A percentile compares a stretch with the other conserved stretches of the same genome.
Evolutionary conservation across 37 sponge, comb jelly and placozoan species (phyloP).

Genomic region (Crambe crambe): DNA sequence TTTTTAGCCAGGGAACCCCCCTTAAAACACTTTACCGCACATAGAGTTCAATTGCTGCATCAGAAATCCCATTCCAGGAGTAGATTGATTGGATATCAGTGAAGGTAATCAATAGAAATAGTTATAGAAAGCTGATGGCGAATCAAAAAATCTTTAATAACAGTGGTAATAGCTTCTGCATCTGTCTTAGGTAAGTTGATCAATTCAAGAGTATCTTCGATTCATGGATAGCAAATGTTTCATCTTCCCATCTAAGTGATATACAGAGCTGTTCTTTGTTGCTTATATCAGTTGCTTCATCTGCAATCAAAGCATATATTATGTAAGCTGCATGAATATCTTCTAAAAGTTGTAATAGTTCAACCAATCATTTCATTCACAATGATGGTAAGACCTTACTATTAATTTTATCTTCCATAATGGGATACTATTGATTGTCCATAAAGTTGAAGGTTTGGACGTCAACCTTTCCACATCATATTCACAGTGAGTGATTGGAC

Average conservation of each 20-base stretch:
- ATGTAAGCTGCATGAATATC: conserved; percentile 19
- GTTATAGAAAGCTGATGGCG: conserved; percentile 36
- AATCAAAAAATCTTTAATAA: conserved; percentile 38
- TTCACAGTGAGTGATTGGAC: too few relatives aligned
- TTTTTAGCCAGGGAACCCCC: too few relatives aligned
- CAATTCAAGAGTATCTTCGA: conserved; percentile 47
- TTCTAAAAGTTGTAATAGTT: conserved; percentile 9
- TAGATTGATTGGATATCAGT: too few relatives aligned
- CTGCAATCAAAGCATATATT: conserved; percentile 61
- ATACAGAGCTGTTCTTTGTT: conserved; percentile 55
- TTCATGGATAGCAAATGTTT: conserved; percentile 44
- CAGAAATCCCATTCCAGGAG: too few relatives aligned
- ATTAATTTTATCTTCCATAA: too few relatives aligned
- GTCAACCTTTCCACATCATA: too few relatives aligned
- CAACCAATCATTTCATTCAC: conserved; percentile 33
- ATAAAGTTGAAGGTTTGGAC: too few relatives aligned
- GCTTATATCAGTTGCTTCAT: conserved; percentile 61
- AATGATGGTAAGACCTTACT: too few relatives aligned
- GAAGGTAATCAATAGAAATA: too few relatives aligned
- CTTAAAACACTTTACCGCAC: too few relatives aligned
- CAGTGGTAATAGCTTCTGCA: conserved; percentile 22
- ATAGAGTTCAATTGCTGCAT: too few relatives aligned
- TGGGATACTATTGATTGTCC: too few relatives aligned
- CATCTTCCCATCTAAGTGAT: conserved; percentile 61
- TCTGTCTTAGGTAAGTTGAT: conserved; percentile 67